A percentile compares a stretch with the other conserved stretches of the same genome.
phyloP scores from a whole-genome alignment of 2,113 vertebrate genomes.

The Myotis brandtii region DNA sequence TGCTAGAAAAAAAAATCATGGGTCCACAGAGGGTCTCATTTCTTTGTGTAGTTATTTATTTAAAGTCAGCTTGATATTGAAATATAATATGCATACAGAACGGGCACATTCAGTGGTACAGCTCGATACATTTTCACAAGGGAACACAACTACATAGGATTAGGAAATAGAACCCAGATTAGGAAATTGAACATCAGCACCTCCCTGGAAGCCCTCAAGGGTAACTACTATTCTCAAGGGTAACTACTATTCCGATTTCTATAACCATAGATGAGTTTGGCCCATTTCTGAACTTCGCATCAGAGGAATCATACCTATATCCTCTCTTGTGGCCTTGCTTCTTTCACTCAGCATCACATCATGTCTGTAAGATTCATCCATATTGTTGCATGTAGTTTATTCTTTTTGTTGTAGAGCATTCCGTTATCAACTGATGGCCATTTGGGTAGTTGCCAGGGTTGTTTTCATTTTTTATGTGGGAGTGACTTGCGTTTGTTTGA shows the following conservation, averaged over 20 bases:
- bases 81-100: constrained; percentile 18
- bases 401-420: constrained; percentile 5
- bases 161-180: constrained; percentile 30
- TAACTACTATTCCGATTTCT: constrained; percentile 1
- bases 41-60: constrained; percentile 28
- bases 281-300: constrained; percentile 15
- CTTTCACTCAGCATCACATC: background rate
- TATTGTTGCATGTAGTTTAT: background rate
- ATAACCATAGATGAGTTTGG: background rate
- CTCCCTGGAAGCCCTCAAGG: background rate
- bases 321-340: background rate
- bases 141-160: background rate
- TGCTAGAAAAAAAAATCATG: background rate
- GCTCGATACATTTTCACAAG: background rate
- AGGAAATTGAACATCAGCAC: constrained; percentile 29
- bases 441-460: constrained; percentile 29
- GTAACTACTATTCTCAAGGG: background rate
- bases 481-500: constrained; percentile 42
- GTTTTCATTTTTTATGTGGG: constrained; percentile 37
- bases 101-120: background rate
- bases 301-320: background rate
- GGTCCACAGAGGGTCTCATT: background rate
- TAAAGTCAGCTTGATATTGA: constrained; percentile 30
- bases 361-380: background rate
- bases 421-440: background rate